These are phyloP conservation scores for Zhengitettix transpicula DNA, from an alignment of 2,888 invertebrate genomes.

Conservation along the genomic window DNA sequence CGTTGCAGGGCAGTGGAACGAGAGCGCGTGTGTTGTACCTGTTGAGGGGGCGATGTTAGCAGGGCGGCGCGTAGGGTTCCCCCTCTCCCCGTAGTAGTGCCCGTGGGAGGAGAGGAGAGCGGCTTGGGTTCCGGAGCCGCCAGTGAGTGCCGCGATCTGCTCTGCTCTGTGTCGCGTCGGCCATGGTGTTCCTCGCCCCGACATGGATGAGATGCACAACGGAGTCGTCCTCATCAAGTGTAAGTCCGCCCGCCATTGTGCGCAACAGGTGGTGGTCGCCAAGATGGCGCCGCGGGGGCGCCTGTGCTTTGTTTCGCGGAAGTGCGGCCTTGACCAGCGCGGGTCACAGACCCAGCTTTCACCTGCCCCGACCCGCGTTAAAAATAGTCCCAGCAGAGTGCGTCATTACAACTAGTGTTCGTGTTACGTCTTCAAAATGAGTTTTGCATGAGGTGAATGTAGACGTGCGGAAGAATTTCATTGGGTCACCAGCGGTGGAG, in stretches of 20 bases:
- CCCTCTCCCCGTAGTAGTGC: background rate
- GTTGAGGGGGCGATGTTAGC: too few species aligned
- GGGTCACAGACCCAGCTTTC: too few species aligned
- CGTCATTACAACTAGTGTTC: too few species aligned
- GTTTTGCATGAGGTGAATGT: too few species aligned
- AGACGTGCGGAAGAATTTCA: too few species aligned
- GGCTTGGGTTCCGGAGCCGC: background rate
- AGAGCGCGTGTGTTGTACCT: too few species aligned
- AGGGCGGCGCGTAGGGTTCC: too few species aligned
- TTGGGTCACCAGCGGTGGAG: too few species aligned
- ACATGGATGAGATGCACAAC: slow-evolving; percentile 52
- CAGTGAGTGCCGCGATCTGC: background rate
- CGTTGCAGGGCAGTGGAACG: too few species aligned
- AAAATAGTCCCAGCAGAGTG: too few species aligned
- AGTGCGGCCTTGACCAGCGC: background rate
- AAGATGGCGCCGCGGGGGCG: background rate
- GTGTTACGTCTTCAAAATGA: too few species aligned
- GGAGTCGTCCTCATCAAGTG: slow-evolving; percentile 58
- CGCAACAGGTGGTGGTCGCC: slow-evolving; percentile 50
- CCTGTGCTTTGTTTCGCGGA: background rate
- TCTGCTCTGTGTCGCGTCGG: background rate
- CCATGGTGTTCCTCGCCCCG: slow-evolving; percentile 19
- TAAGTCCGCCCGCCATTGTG: slow-evolving; percentile 44
- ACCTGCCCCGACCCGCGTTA: too few species aligned
- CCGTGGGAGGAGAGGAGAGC: background rate